phyloP scores from a whole-genome alignment of 2,797 vertebrate species.

The Pteronotus mesoamericanus region DNA sequence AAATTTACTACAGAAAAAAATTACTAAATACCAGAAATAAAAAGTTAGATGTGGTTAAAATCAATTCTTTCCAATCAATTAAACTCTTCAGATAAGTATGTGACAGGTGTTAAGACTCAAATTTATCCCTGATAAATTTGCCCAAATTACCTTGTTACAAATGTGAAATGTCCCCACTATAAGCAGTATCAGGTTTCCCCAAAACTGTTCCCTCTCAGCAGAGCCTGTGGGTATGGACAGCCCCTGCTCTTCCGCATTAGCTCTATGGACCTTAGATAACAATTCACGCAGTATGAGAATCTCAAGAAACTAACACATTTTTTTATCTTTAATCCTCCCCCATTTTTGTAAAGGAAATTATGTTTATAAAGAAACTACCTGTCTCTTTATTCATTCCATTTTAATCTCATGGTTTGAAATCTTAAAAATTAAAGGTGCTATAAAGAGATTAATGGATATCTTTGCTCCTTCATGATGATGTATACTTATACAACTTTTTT shows the following conservation, averaged over 20 bases:
- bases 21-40: neutral
- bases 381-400: neutral
- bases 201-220: neutral
- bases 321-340: neutral
- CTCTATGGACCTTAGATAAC: neutral
- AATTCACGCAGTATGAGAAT: neutral
- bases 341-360: neutral
- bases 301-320: neutral
- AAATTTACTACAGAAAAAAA: constrained; percentile 28
- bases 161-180: neutral
- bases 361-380: neutral
- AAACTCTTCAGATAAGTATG: constrained; percentile 2
- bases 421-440: neutral
- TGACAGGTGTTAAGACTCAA: neutral
- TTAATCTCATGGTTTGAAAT: neutral
- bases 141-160: neutral
- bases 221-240: neutral
- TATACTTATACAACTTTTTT: neutral
- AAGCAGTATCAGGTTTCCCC: neutral
- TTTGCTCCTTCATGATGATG: neutral
- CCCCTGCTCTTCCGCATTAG: neutral
- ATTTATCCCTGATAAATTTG: neutral
- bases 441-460: neutral
- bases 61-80: neutral
- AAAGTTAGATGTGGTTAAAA: neutral